These are phyloP conservation scores for Heteromyza rotundicornis DNA, from an alignment of 2,888 invertebrate genomes.

Conservation along the genomic window DNA sequence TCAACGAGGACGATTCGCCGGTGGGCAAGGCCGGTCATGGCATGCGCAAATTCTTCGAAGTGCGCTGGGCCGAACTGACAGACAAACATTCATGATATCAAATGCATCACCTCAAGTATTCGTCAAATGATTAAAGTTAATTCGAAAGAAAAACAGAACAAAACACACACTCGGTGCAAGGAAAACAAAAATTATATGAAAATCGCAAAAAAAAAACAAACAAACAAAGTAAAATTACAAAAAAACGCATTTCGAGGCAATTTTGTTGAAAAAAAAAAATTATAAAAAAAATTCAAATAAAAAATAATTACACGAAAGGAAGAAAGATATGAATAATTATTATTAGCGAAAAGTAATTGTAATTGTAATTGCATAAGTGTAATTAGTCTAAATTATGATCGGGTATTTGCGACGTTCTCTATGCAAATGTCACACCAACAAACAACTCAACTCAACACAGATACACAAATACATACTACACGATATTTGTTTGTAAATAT, in stretches of 20 bases:
- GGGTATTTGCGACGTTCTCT: conserved; percentile 6
- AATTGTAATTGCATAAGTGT: not conserved
- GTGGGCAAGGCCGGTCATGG: conserved; percentile 96
- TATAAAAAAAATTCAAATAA: conserved; percentile 6
- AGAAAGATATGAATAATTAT: not conserved
- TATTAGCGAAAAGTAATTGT: conserved; percentile 6
- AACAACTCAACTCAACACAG: not conserved
- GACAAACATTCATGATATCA: conserved; percentile 64
- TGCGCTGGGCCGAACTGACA: conserved; percentile 80
- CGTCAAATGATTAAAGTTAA: conserved; percentile 32
- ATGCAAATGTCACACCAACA: conserved; percentile 7
- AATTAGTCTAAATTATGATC: conserved; percentile 8
- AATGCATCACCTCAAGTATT: conserved; percentile 47
- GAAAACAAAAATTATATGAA: too few species aligned
- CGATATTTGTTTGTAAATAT: conserved; percentile 7
- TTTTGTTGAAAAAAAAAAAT: conserved; percentile 1
- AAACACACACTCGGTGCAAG: conserved; percentile 24
- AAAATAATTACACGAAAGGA: conserved; percentile 14
- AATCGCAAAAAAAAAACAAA: too few species aligned
- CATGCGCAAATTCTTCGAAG: conserved; percentile 91
- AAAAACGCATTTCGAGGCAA: not conserved
- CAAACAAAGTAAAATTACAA: too few species aligned
- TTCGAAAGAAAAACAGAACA: conserved; percentile 19
- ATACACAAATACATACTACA: not conserved
- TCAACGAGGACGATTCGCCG: conserved; percentile 98